Conservation (phyloP, 2,113 vertebrate species). For the Rhinolophus ferrumequinum region DNA sequence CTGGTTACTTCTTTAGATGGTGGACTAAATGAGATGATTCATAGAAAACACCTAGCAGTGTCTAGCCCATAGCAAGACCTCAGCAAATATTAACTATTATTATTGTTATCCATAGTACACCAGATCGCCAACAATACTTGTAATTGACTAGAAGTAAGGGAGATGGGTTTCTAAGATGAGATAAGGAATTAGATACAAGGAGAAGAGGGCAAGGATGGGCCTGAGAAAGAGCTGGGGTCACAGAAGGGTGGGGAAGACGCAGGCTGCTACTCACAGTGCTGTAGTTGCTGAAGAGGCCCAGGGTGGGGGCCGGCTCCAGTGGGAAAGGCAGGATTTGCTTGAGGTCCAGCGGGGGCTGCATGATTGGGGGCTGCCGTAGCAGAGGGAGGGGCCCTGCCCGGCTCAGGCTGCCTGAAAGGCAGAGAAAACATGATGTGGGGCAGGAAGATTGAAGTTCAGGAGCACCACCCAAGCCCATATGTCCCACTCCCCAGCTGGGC, state of each 20-base stretch:
- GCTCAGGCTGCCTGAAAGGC: constrained; percentile 84
- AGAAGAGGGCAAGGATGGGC: background rate
- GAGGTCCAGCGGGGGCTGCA: constrained; percentile 84
- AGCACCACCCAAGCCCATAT: background rate
- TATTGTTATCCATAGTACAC: background rate
- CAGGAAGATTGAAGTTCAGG: background rate
- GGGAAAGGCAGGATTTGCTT: constrained; percentile 85
- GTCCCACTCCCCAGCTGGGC: background rate
- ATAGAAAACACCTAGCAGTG: background rate
- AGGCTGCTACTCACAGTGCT: constrained; percentile 81
- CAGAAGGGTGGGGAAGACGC: background rate
- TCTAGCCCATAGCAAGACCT: background rate
- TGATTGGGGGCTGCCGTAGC: constrained; percentile 82
- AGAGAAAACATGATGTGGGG: constrained; percentile 66
- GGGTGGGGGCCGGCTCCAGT: constrained; percentile 83
- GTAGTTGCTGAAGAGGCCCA: constrained; percentile 84
- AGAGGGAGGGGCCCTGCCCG: constrained; percentile 83
- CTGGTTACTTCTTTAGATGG: background rate
- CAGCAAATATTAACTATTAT: background rate
- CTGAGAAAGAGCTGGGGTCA: background rate
- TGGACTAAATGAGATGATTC: background rate
- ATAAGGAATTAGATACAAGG: background rate
- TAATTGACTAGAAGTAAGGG: background rate
- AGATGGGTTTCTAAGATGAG: background rate
- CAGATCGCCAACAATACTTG: background rate